Percentiles rank a stretch among this genome's conserved stretches.
Conservation (phyloP, 1,140 invertebrate genomes). For the Brevipalpus yothersi region DNA sequence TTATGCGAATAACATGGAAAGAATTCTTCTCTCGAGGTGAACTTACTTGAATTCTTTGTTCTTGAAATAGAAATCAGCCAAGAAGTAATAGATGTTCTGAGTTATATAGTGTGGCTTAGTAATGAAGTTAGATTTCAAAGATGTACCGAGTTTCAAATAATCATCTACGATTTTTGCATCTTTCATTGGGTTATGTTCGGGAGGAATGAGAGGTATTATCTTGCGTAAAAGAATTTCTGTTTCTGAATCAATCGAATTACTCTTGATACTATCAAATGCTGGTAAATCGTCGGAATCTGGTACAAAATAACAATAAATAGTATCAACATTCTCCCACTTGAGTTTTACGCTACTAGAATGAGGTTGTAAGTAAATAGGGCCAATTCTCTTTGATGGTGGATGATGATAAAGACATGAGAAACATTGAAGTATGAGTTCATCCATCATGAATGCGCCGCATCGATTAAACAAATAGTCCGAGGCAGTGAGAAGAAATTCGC, state of each 20-base stretch:
- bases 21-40: too few species aligned
- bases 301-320: conserved; percentile 57
- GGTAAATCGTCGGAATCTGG: conserved; percentile 41
- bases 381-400: neutral
- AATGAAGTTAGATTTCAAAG: conserved; percentile 6
- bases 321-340: conserved; percentile 45
- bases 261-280: conserved; percentile 41
- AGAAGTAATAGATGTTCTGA: conserved; percentile 49
- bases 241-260: conserved; percentile 12
- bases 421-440: conserved; percentile 4
- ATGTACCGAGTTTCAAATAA: conserved; percentile 17
- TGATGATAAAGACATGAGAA: conserved; percentile 8
- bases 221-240: conserved; percentile 42
- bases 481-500: conserved; percentile 5
- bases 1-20: neutral
- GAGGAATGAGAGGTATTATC: conserved; percentile 43
- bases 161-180: conserved; percentile 13
- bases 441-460: neutral
- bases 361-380: neutral
- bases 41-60: conserved; percentile 37
- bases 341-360: conserved; percentile 19
- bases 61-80: conserved; percentile 82
- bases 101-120: conserved; percentile 4
- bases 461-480: neutral
- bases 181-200: conserved; percentile 16